phyloP scores from a whole-genome alignment of 1,140 invertebrate genomes.

The Drosophila persimilis region DNA sequence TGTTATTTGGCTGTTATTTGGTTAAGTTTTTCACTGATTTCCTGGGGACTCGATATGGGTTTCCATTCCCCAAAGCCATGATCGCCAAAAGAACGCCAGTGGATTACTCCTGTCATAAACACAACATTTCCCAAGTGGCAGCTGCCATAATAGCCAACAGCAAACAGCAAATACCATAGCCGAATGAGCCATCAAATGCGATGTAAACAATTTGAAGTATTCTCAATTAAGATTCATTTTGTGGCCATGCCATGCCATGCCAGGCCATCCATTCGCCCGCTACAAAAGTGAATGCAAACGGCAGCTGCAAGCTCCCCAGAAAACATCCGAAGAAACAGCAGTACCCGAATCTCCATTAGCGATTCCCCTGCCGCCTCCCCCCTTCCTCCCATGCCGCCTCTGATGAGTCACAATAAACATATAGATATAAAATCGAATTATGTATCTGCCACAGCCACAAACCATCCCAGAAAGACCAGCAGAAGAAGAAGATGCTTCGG shows the following conservation, averaged over 20 bases:
- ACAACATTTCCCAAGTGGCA: neutral
- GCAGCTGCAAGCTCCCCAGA: constrained; percentile 2
- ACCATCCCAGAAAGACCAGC: neutral
- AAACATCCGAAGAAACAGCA: constrained; percentile 11
- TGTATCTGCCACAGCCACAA: constrained; percentile 14
- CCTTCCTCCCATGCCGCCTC: constrained; percentile 6
- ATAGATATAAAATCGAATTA: constrained; percentile 61
- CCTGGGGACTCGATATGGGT: too few relatives aligned
- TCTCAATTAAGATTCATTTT: constrained; percentile 48
- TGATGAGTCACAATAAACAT: constrained; percentile 44
- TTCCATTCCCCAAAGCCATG: too few relatives aligned
- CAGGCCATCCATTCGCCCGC: constrained; percentile 6
- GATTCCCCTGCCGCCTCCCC: constrained; percentile 6
- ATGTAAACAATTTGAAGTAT: constrained; percentile 29
- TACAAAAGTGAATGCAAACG: constrained; percentile 57
- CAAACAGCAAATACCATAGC: neutral
- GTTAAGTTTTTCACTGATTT: too few relatives aligned
- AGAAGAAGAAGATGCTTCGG: constrained; percentile 30
- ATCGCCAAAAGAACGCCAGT: too few relatives aligned
- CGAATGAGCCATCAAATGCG: neutral
- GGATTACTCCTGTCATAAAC: constrained; percentile 2
- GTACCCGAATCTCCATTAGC: constrained; percentile 47
- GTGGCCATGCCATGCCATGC: neutral
- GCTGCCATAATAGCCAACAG: too few relatives aligned
- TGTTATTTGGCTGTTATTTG: too few relatives aligned